Percentiles rank a stretch among this genome's conserved stretches.
Evolutionary conservation across 2,888 invertebrate genomes (phyloP).

Genomic region (Drosophila borealis): DNA sequence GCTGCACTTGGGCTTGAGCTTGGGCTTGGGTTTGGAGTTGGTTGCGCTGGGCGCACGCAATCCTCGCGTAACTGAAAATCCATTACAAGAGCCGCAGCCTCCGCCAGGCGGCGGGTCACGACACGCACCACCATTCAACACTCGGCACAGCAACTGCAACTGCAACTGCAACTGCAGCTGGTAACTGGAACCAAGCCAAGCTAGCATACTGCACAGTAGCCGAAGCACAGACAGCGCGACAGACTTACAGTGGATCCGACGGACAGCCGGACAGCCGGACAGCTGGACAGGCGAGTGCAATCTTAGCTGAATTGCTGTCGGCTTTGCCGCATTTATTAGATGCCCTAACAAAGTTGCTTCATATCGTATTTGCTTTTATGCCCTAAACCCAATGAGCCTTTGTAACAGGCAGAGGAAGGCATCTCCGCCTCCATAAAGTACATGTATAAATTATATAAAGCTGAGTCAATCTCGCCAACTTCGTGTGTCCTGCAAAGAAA

Average conservation of each 20-base stretch:
- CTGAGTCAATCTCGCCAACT: too few species aligned
- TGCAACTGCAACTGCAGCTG: conserved; percentile 13
- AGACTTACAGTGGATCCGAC: not conserved
- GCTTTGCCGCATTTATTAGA: conserved; percentile 35
- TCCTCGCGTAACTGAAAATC: conserved; percentile 70
- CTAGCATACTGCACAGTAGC: conserved; percentile 28
- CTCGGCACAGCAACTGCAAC: not conserved
- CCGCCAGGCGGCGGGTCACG: conserved; percentile 42
- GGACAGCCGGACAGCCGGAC: not conserved
- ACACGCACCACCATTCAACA: conserved; percentile 37
- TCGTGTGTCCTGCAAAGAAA: too few species aligned
- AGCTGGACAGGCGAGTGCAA: not conserved
- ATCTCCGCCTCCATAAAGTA: too few species aligned
- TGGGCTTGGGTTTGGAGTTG: not conserved
- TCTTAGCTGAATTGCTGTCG: conserved; percentile 26
- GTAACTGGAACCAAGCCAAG: not conserved
- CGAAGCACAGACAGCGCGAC: conserved; percentile 4
- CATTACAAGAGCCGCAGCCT: conserved; percentile 43
- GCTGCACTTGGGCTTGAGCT: not conserved
- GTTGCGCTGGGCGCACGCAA: conserved; percentile 56
- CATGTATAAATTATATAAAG: too few species aligned
- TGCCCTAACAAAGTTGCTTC: conserved; percentile 18
- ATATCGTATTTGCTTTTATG: not conserved
- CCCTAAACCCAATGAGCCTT: too few species aligned
- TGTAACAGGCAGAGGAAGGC: too few species aligned